These are phyloP conservation scores for Paramuricea clavata DNA, from an alignment of 92 coral and sea anemone species.

Conservation along the genomic window DNA sequence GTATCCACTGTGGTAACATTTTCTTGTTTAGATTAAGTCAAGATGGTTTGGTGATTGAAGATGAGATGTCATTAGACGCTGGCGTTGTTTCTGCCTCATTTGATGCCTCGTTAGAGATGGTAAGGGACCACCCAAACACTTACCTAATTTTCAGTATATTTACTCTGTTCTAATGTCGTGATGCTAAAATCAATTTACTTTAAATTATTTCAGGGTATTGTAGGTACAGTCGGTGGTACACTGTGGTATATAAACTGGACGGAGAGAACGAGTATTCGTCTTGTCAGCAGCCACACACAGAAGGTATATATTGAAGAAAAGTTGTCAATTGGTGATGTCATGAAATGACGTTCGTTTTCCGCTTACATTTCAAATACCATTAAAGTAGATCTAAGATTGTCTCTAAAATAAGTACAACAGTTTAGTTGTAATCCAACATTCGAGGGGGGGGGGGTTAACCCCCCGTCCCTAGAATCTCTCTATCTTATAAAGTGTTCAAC, in stretches of 20 bases:
- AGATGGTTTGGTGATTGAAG: conserved; percentile 97
- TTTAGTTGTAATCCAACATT: neutral
- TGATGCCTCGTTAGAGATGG: conserved; percentile 92
- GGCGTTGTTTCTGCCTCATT: conserved; percentile 82
- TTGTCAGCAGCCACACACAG: conserved; percentile 96
- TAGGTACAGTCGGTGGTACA: conserved; percentile 91
- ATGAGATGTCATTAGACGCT: conserved; percentile 94
- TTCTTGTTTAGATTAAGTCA: conserved; percentile 70
- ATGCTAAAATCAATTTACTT: neutral
- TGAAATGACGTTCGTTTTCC: neutral
- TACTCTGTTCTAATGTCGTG: neutral
- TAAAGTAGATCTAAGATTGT: no score
- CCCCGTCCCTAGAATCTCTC: no score
- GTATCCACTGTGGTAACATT: no score
- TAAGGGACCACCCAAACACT: conserved; percentile 24
- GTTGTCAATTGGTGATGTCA: neutral
- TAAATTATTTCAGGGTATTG: conserved; percentile 76
- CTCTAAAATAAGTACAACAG: neutral
- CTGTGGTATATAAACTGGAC: conserved; percentile 98
- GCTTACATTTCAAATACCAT: no score
- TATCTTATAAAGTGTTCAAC: no score
- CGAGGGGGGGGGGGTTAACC: no score
- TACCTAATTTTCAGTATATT: neutral
- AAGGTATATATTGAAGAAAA: conserved; percentile 61
- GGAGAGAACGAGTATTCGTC: conserved; percentile 95